Evolutionary conservation across 2,113 vertebrate genomes (phyloP).

Genomic region (Stercorarius parasiticus): DNA sequence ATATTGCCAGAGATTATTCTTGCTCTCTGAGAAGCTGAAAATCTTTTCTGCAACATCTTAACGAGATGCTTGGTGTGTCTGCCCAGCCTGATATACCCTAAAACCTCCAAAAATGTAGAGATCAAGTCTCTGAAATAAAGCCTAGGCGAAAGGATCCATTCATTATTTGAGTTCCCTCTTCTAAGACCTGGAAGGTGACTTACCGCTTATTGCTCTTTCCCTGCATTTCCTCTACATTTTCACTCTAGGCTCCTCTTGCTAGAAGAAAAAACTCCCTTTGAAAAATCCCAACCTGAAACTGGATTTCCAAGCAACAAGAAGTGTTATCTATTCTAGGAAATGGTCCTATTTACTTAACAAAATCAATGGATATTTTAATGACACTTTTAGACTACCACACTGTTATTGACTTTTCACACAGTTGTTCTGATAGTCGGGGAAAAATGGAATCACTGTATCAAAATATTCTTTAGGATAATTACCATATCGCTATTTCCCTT

Average conservation of each 20-base stretch:
- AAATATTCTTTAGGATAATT: not conserved
- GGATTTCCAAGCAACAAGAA: not conserved
- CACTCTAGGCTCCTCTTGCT: not conserved
- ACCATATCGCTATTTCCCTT: accelerated
- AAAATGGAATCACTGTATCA: not conserved
- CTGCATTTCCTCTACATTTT: not conserved
- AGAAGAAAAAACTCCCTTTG: not conserved
- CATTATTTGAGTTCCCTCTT: not conserved
- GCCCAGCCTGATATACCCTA: not conserved
- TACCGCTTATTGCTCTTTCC: not conserved
- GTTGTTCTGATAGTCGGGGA: not conserved
- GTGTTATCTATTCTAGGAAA: not conserved
- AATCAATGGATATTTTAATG: not conserved
- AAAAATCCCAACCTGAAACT: not conserved
- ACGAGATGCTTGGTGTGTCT: not conserved
- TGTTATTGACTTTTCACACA: not conserved
- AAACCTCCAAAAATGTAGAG: not conserved
- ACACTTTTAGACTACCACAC: not conserved
- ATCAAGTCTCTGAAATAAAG: not conserved
- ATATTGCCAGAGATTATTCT: not conserved
- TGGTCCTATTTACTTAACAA: not conserved
- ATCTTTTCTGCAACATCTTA: not conserved
- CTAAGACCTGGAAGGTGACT: not conserved
- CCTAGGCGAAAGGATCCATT: not conserved
- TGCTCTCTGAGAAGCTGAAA: not conserved